These are phyloP conservation scores for Serripes groenlandicus DNA, from an alignment of 2,888 invertebrate species.

Conservation along the genomic window DNA sequence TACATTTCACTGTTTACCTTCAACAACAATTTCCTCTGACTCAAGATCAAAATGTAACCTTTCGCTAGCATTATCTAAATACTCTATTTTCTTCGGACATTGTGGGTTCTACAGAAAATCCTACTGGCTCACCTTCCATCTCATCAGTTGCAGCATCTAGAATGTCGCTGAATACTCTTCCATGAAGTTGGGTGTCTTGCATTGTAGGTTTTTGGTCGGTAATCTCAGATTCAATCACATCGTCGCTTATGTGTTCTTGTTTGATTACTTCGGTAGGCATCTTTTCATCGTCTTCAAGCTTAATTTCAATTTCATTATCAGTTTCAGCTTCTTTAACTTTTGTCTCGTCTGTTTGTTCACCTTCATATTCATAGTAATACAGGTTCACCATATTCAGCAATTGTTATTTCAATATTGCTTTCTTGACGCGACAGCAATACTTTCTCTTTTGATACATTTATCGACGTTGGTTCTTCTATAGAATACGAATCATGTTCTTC, in stretches of 20 bases:
- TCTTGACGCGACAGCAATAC: constrained; percentile 63
- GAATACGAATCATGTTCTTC: constrained; percentile 43
- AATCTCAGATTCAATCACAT: constrained; percentile 38
- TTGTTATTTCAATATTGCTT: constrained; percentile 67
- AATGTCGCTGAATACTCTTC: constrained; percentile 63
- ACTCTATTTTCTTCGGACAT: constrained; percentile 66
- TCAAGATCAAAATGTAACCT: constrained; percentile 31
- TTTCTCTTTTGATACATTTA: constrained; percentile 44
- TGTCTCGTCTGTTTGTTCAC: constrained; percentile 38
- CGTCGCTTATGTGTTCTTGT: not conserved
- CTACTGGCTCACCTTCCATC: constrained; percentile 71
- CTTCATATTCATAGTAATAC: constrained; percentile 33
- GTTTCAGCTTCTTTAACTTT: constrained; percentile 29
- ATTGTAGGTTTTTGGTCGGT: constrained; percentile 34
- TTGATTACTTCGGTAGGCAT: not conserved
- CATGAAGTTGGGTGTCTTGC: constrained; percentile 61
- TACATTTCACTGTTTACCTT: constrained; percentile 27
- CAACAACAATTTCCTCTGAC: constrained; percentile 38
- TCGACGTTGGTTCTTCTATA: constrained; percentile 18
- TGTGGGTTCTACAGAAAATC: constrained; percentile 64
- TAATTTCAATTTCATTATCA: constrained; percentile 43
- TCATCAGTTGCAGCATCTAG: constrained; percentile 74
- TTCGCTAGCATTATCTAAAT: constrained; percentile 32
- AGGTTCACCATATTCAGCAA: constrained; percentile 62
- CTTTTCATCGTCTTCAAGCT: constrained; percentile 22